Conservation (phyloP, 2,113 vertebrate genomes). For the Antechinus flavipes region DNA sequence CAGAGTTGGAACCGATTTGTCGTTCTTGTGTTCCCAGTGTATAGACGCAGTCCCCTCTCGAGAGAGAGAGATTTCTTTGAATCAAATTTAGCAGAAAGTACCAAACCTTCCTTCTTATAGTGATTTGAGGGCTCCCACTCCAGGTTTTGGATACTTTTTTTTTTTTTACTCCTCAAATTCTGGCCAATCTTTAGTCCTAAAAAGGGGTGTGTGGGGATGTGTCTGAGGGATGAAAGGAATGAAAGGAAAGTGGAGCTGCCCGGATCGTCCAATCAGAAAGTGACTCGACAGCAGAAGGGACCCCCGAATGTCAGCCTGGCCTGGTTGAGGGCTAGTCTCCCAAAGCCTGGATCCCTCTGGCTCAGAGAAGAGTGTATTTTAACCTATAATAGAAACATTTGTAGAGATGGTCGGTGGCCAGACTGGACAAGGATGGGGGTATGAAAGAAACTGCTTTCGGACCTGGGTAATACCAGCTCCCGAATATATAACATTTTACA, state of each 20-base stretch:
- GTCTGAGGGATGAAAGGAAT: not conserved
- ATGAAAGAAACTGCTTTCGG: not conserved
- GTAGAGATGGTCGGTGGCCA: not conserved
- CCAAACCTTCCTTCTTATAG: not conserved
- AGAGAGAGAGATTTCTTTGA: not conserved
- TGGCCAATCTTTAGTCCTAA: not conserved
- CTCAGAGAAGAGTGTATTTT: not conserved
- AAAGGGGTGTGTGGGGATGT: not conserved
- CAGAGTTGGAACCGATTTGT: too few relatives aligned
- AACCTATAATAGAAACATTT: not conserved
- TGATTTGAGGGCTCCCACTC: not conserved
- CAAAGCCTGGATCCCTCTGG: too few relatives aligned
- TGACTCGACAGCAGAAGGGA: not conserved
- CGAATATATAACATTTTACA: not conserved
- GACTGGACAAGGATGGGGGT: too few relatives aligned
- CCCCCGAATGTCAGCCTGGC: not conserved
- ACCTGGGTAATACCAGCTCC: not conserved
- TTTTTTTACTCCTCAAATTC: not conserved
- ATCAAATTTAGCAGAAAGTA: not conserved
- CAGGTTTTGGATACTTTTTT: too few relatives aligned
- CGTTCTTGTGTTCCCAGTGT: too few relatives aligned
- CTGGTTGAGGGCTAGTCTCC: not conserved
- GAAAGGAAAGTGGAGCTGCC: not conserved
- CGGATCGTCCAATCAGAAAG: not conserved
- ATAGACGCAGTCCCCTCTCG: too few relatives aligned